Conservation (phyloP, 2,113 vertebrate genomes). For the Blennius ocellaris region DNA sequence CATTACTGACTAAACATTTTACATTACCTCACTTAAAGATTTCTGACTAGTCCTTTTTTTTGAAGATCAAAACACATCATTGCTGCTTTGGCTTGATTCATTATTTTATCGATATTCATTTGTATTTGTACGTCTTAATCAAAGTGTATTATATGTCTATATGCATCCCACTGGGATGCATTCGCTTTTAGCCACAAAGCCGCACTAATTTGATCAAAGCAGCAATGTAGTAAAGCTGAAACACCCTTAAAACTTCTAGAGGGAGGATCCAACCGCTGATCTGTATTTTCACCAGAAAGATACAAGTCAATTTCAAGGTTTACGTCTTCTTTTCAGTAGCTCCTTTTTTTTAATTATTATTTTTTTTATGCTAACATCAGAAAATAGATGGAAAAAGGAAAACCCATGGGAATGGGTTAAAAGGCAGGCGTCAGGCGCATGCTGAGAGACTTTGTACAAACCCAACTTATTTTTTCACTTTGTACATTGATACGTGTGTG, state of each 20-base stretch:
- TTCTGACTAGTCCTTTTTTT: slow-evolving; percentile 23
- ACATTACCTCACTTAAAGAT: neutral
- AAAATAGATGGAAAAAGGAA: slow-evolving; percentile 16
- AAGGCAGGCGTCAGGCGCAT: neutral
- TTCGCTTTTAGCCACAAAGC: slow-evolving; percentile 47
- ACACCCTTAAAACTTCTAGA: slow-evolving; percentile 28
- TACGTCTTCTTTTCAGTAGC: neutral
- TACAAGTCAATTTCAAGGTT: slow-evolving; percentile 9
- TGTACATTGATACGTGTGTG: too few relatives aligned
- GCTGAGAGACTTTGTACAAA: neutral
- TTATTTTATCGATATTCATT: slow-evolving; percentile 51
- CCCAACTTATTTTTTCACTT: neutral
- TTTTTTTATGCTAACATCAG: slow-evolving; percentile 1
- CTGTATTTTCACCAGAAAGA: slow-evolving; percentile 11
- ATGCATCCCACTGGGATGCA: slow-evolving; percentile 31
- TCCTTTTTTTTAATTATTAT: neutral
- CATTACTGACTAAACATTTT: slow-evolving; percentile 10
- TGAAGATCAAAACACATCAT: slow-evolving; percentile 48
- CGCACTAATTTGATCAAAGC: slow-evolving; percentile 61
- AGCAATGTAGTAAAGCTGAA: slow-evolving; percentile 6
- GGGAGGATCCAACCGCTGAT: slow-evolving; percentile 47
- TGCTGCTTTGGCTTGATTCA: slow-evolving; percentile 39
- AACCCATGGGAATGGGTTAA: neutral
- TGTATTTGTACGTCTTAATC: slow-evolving; percentile 55
- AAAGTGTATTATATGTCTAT: slow-evolving; percentile 54